phyloP scores from a whole-genome alignment of 2,113 vertebrate species.

The Ochotona princeps region DNA sequence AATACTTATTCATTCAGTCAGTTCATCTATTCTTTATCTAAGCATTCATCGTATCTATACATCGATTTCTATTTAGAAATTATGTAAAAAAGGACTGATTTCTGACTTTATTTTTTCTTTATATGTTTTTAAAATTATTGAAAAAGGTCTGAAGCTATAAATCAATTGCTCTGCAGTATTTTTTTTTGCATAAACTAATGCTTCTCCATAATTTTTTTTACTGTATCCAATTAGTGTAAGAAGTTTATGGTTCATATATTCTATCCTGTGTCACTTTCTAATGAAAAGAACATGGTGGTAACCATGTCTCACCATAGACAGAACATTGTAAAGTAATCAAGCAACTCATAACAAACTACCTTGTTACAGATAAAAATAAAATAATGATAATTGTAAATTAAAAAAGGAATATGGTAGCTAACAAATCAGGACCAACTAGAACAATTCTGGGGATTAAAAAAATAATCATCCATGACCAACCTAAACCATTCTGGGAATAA shows the following conservation, averaged over 20 bases:
- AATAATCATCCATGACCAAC: not conserved
- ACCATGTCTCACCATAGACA: not conserved
- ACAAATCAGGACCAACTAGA: constrained; percentile 1
- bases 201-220: not conserved
- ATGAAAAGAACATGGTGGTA: not conserved
- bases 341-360: not conserved
- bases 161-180: not conserved
- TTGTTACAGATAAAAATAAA: not conserved
- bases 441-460: not conserved
- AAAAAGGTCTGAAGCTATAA: not conserved
- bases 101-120: constrained; percentile 10
- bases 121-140: constrained; percentile 5
- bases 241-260: not conserved
- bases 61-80: not conserved
- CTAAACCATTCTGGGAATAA: not conserved
- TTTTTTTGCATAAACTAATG: not conserved
- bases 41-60: not conserved
- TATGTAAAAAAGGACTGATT: not conserved
- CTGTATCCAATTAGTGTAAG: not conserved
- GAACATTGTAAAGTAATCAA: not conserved
- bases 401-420: not conserved
- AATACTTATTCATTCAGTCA: constrained; percentile 10
- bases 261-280: not conserved
- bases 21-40: not conserved
- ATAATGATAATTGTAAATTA: constrained; percentile 41